Percentiles rank a stretch among this genome's conserved stretches.
phyloP scores from a whole-genome alignment of 1,140 invertebrate species.

The Babylonia areolata region DNA sequence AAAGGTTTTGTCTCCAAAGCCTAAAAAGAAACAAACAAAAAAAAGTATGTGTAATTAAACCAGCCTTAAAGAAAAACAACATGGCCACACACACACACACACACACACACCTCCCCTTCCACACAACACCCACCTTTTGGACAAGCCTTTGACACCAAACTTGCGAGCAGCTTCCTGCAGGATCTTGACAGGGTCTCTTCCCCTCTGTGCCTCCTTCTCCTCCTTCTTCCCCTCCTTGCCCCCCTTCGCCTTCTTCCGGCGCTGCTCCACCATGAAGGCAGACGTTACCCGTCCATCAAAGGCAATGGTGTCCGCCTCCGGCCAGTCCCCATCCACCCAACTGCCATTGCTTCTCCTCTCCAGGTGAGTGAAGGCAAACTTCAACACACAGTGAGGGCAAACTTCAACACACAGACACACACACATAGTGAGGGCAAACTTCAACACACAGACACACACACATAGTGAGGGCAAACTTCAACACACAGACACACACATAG shows the following conservation, averaged over 20 bases:
- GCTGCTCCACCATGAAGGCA: slow-evolving; percentile 79
- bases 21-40: too few relatives aligned
- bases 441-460: too few relatives aligned
- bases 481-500: too few relatives aligned
- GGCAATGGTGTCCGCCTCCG: slow-evolving; percentile 9
- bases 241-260: slow-evolving; percentile 60
- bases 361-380: slow-evolving; percentile 12
- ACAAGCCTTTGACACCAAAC: slow-evolving; percentile 71
- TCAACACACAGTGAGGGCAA: too few relatives aligned
- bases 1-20: too few relatives aligned
- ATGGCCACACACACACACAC: not conserved
- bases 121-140: slow-evolving; percentile 63
- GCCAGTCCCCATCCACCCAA: not conserved
- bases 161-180: slow-evolving; percentile 79
- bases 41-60: too few relatives aligned
- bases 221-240: slow-evolving; percentile 47
- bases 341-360: not conserved
- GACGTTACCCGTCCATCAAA: slow-evolving; percentile 68
- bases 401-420: not conserved
- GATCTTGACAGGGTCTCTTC: slow-evolving; percentile 77
- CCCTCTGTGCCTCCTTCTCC: slow-evolving; percentile 39
- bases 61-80: too few relatives aligned
- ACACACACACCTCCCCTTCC: not conserved
- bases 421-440: too few relatives aligned
- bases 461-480: too few relatives aligned